Percentiles rank a stretch among this genome's conserved stretches.
Evolutionary conservation across 2,113 vertebrate species (phyloP).

Genomic region (Peromyscus polionotus): DNA sequence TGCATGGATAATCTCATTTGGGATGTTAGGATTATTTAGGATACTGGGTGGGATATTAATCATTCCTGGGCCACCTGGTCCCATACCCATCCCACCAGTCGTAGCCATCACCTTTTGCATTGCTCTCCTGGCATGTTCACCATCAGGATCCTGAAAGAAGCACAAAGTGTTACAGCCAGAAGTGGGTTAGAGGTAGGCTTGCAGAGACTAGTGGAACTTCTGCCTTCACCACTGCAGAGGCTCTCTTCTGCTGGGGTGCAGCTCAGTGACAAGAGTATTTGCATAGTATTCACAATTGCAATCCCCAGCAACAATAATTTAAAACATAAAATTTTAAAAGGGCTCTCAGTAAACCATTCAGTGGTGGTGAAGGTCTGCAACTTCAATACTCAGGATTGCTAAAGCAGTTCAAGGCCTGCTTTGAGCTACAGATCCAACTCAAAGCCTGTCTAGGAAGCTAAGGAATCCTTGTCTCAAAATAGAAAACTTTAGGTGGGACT

Average conservation of each 20-base stretch:
- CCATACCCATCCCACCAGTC: conserved; percentile 91
- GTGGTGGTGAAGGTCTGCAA: not conserved
- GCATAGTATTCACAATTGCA: not conserved
- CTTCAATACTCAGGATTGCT: not conserved
- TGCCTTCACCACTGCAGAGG: not conserved
- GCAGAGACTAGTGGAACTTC: not conserved
- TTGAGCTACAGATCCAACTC: not conserved
- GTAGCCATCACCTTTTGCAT: conserved; percentile 92
- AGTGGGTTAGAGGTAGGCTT: not conserved
- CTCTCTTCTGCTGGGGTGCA: not conserved
- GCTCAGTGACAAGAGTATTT: not conserved
- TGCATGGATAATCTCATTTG: conserved; percentile 97
- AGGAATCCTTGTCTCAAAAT: not conserved
- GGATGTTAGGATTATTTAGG: conserved; percentile 98
- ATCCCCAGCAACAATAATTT: not conserved
- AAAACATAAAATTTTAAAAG: not conserved
- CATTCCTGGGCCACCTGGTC: conserved; percentile 92
- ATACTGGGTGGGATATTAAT: conserved; percentile 97
- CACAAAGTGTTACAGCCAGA: not conserved
- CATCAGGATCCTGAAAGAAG: conserved; percentile 93
- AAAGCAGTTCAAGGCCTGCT: not conserved
- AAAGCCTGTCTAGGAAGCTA: not conserved
- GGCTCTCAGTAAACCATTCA: not conserved
- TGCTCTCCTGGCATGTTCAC: conserved; percentile 95
- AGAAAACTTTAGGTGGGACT: not conserved